Evolutionary conservation across 2,888 invertebrate species (phyloP), one percentile per base, ranked within the genome.

Genomic region (Anagyrus pseudococci): DNA sequence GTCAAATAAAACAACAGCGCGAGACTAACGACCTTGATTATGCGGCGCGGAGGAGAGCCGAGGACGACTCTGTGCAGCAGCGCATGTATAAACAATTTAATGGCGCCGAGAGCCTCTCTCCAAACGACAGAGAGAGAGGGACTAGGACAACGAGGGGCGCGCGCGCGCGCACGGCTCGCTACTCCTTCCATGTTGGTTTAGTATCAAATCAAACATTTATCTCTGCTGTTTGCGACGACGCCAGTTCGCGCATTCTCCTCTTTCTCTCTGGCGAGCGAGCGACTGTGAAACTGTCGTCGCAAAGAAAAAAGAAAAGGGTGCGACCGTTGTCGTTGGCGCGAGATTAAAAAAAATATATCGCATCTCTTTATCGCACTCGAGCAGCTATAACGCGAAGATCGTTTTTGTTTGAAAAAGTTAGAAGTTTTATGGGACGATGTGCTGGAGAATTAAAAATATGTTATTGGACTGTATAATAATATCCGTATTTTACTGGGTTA

Each of bases 131-230:
- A 6, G 33, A 4, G 17, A 15, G 33, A 37, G 33, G 3, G 13
- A 13, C 33, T 37, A 4, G 10, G 33, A 49, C 49, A 4, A 2
- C n/a, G n/a, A n/a, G n/a, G n/a, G n/a, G n/a, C n/a, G 17, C 20
- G 33, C n/a, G 33, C 15, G 7, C 8, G 53, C 20, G 20, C 29
- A 17, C 15, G 33, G 33, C 33, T 37, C 8, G 29, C 10, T 29
- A 7, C 29, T 29, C 29, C 29, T 10, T 29, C 29, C 29, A 7
- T 25, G 58, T 58, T 52, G 59, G 40, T 53, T 59, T 59, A 53
- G 59, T 53, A 53, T 47, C 53, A 59, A 59, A 54, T 59, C 53
- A 59, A 59, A 59, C 59, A 59, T 59, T 47, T 59, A 41, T 26
- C 53, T 29, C 26, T 17, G 52, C 2, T 43, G 56, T 47, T 40